These are phyloP conservation scores for Lytechinus variegatus DNA, from an alignment of 35 echinoderm and acorn worm genomes.

Conservation along the genomic window DNA sequence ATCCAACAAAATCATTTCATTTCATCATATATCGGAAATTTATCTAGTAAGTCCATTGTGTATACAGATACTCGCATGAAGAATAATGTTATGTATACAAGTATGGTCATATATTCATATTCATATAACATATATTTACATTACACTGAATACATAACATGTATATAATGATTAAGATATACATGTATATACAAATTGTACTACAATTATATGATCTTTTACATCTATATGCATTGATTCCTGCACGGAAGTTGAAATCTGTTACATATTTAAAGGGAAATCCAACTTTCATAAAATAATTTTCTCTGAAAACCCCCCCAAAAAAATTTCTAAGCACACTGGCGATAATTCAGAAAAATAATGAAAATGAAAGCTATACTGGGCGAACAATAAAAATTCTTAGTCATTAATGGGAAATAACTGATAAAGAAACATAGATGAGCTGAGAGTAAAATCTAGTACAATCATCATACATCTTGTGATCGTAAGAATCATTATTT, in stretches of 20 bases:
- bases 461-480: no score
- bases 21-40: background rate
- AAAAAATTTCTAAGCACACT: no score
- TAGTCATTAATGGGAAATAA: no score
- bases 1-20: background rate
- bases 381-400: no score
- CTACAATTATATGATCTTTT: background rate
- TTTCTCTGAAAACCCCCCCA: no score
- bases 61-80: background rate
- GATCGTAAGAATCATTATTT: no score
- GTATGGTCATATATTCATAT: background rate
- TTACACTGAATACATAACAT: slow-evolving; percentile 12
- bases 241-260: no score
- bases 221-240: background rate
- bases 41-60: background rate
- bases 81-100: background rate
- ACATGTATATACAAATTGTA: background rate
- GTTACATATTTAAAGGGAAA: background rate
- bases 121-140: background rate
- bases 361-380: no score
- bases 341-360: no score
- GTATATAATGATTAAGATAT: background rate
- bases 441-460: no score
- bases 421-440: no score
- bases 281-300: no score